Evolutionary conservation across 2,113 vertebrate genomes (phyloP), one percentile per base, ranked within the genome.

Genomic region (Oreochromis tanganicae): DNA sequence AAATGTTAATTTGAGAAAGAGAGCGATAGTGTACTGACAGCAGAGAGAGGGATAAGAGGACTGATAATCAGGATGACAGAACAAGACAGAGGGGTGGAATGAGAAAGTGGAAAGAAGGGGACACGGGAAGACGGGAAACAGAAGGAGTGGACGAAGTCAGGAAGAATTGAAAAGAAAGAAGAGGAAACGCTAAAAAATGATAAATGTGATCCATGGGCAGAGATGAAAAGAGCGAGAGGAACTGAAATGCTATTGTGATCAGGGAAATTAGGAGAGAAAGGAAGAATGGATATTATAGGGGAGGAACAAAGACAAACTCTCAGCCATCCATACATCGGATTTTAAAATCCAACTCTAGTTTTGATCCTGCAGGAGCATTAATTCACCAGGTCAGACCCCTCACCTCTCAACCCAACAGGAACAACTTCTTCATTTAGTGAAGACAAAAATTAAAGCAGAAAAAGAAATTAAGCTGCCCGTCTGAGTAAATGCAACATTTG

Each of bases 1-100:
- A 99, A 98, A 99, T 99, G 98, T 99, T 99, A 99, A 99, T 99
- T 98, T 97, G 97, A 98, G 97, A 98, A 97, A 97, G 97, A 98
- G 97, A 98, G 97, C 98, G 98, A 98, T 98, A 98, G 97, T 96
- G 97, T 98, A 97, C 97, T 98, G 98, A 98, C 97, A 98, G 97
- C 97, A 98, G 97, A 79, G 96, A 96, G 87, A 94, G 95, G 98
- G 98, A 98, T 98, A 97, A 98, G 96, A 96, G 94, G 88, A 94
- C 95, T 97, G 97, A 98, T 98, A 98, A 97, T 95, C 87, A 96
- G 95, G 96, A 96, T 96, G 97, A 97, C 93, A 95, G 96, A 96
- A 96, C 94, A 95, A 94, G 83, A 94, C 59, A 61, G 59, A 82
- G 82, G 21, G 79, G 41, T 78, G 41, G 80, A 81, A 46, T 73